Base-by-base conservation (phyloP, 2,113 vertebrate species). In the Salvelinus sp. region DNA sequence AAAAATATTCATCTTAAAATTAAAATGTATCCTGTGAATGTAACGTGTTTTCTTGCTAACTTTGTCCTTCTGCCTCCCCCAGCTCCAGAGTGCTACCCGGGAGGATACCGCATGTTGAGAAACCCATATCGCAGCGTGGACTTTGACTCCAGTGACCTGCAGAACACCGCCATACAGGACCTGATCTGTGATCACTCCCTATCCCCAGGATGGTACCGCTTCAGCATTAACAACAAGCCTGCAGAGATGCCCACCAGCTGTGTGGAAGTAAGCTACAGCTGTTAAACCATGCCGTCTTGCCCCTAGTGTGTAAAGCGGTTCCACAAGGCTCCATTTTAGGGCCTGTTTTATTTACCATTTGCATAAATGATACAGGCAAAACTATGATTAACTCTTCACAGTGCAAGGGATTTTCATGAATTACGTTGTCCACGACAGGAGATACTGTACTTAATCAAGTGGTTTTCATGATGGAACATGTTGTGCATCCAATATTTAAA, bases 71-170 rank as follows among this genome's bases (percentile, higher is more conserved):
- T 38, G 2, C 9, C 38, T 44, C 30, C 38, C 38, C 25, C 77
- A 93, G 93, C 90, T 68, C 91, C 90, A 3, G 94, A 94, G 82
- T 94, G 93, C 77, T 78, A 73, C 74, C 88, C 90, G 0, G 89
- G 89, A 33, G 91, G 90, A 13, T 85, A 93, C 70, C 82, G 64
- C 30, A 86, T 71, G 50, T 54, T 94, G 63, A 77, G 75, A 0
- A 89, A 89, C 22, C 81, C 94, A 1, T 80, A 91, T 66, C 90
- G 92, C 38, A 94, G 90, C 33, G 58, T 92, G 0, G 76, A 91
- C 79, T 94, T 94, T 13, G 92, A 94, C 90, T 94, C 94, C 67
- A 90, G 84, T 0, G 90, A 94, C 77, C 90, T 94, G 62, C 94
- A 94, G 82, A 89, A 92, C 82, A 92, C 83, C 0, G 90, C 93